phyloP scores from a whole-genome alignment of 2,888 invertebrate species.

The Metopia argyrocephala region DNA sequence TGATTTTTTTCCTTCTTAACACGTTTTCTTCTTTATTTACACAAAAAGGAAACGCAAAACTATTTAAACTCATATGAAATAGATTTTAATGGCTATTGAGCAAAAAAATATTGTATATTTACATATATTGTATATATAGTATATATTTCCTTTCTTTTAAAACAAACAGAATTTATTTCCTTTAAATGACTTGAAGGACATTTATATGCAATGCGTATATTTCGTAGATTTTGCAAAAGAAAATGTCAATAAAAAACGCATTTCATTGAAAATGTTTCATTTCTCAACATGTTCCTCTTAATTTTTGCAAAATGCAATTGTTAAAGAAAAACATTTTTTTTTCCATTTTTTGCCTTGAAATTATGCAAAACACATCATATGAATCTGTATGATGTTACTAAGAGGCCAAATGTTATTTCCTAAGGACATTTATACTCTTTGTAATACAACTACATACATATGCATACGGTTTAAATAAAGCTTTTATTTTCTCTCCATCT shows the following conservation, averaged over 20 bases:
- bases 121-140: too few species aligned
- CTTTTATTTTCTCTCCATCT: not conserved
- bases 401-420: not conserved
- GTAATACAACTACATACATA: too few species aligned
- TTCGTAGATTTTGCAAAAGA: not conserved
- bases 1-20: constrained; percentile 36
- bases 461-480: not conserved
- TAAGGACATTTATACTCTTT: not conserved
- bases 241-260: constrained; percentile 4
- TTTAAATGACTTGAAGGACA: not conserved
- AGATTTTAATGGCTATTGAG: too few species aligned
- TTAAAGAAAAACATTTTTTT: too few species aligned
- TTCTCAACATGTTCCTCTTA: not conserved
- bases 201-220: not conserved
- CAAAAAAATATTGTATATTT: too few species aligned
- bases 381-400: constrained; percentile 6
- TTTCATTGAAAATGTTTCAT: not conserved
- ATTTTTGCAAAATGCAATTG: not conserved
- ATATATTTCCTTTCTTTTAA: too few species aligned
- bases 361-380: constrained; percentile 33
- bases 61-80: too few species aligned
- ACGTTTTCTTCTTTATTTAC: constrained; percentile 2
- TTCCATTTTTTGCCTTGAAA: constrained; percentile 42
- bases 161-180: too few species aligned
- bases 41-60: too few species aligned